phyloP scores from a whole-genome alignment of 2,888 invertebrate genomes.

The Kuschelorhynchus macadamiae region DNA sequence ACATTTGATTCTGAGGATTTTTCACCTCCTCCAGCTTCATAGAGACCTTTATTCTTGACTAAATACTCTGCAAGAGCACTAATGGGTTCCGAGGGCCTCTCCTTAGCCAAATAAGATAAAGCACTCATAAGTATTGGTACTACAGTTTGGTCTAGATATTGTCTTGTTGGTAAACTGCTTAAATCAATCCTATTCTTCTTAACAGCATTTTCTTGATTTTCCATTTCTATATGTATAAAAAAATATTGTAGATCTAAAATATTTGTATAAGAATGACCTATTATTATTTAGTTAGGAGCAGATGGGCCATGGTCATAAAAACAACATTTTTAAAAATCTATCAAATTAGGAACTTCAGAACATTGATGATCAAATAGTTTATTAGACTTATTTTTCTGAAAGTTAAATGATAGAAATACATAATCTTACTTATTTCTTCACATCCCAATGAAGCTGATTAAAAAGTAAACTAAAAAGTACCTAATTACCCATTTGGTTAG shows the following conservation, averaged over 20 bases:
- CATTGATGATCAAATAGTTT: no score
- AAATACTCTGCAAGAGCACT: conserved; percentile 93
- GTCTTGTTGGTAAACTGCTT: conserved; percentile 91
- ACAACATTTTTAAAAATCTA: background rate
- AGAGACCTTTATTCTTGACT: conserved; percentile 89
- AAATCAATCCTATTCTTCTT: conserved; percentile 90
- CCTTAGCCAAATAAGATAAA: conserved; percentile 91
- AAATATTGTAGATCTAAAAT: no score
- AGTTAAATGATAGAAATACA: no score
- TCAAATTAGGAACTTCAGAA: background rate
- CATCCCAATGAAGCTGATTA: no score
- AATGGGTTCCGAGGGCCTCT: conserved; percentile 94
- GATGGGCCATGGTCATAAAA: no score
- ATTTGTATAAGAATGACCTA: no score
- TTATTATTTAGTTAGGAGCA: no score
- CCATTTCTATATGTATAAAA: conserved; percentile 67
- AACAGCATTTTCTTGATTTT: conserved; percentile 74
- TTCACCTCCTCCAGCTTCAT: conserved; percentile 71
- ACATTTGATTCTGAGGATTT: conserved; percentile 24
- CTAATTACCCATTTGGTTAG: no score
- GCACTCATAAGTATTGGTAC: conserved; percentile 96
- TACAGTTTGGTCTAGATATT: conserved; percentile 98
- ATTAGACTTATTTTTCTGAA: no score
- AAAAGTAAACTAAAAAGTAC: no score
- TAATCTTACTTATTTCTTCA: no score